Base-by-base conservation (phyloP, 1,140 invertebrate genomes). In the Agrypnia vestita region DNA sequence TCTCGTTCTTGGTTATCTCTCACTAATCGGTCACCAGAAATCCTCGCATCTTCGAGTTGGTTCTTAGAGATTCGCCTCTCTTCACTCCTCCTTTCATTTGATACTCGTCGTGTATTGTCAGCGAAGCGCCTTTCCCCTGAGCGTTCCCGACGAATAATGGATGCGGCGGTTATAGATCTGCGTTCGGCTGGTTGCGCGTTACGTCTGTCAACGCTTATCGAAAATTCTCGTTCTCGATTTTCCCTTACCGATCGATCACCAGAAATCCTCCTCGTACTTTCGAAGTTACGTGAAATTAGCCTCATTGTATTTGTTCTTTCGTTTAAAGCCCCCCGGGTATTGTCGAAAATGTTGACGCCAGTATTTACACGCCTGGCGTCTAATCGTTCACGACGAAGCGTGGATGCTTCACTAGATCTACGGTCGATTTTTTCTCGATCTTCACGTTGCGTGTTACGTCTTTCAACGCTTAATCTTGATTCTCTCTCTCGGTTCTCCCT, bases 391-490 rank as follows among this genome's bases (percentile, higher is more conserved):
- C 49, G 11, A 9, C 49, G 49, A 51, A 51, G 1, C 7, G 0
- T 43, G 13, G 61, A 64, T 59, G 3, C 9, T 25, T 43, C 35
- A 25, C 10, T 64, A 35, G 61, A 43, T 64, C 25, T 64, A 10
- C n/a, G 46, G 13, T 47, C 46, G 15, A 47, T 21, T 44, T 47
- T 47, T 47, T 71, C 43, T 19, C 15, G 44, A 3, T 47, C 17
- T 49, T 49, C 43, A 13, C 67, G 67, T 49, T 71, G 43, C 10
- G 43, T 4, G 15, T 47, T 71, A 17, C 67, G 67, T 4, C 67
- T 71, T 71, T 71, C 67, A 49, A 17, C 67, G 46, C 15, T 71
- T 17, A 10, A 44, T 6, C 17, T 71, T 47, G 51, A 61, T 51
- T 8, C 47, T 55, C 13, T 10, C 1, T 25, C 21, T 53, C 71